A percentile compares a stretch with the other conserved stretches of the same genome.
Conservation (phyloP, 2,888 invertebrate species). For the Eupelmus urozonus region DNA sequence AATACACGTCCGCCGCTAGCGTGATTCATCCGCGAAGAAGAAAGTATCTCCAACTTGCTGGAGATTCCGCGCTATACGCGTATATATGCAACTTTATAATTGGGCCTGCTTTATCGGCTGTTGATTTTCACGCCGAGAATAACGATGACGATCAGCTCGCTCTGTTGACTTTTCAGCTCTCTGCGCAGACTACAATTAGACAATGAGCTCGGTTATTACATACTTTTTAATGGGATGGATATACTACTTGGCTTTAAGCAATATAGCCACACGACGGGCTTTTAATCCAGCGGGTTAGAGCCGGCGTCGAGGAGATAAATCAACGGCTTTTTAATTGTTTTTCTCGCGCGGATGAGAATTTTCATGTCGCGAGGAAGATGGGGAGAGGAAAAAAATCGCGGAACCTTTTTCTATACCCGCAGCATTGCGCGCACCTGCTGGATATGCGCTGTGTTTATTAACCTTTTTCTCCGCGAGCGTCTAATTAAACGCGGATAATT, state of each 20-base stretch:
- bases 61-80: background rate
- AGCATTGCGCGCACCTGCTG: background rate
- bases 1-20: too few species aligned
- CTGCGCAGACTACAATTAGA: too few species aligned
- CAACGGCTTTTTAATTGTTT: constrained; percentile 44
- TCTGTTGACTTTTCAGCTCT: too few species aligned
- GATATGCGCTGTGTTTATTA: constrained; percentile 17
- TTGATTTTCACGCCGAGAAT: background rate
- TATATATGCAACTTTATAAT: too few species aligned
- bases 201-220: too few species aligned
- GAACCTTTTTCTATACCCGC: background rate
- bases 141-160: background rate
- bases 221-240: too few species aligned
- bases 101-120: too few species aligned
- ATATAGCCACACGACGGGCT: background rate
- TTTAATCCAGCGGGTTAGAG: constrained; percentile 10
- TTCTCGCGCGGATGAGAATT: background rate
- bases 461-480: constrained; percentile 21
- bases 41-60: background rate
- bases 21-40: background rate
- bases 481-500: constrained; percentile 42
- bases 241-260: too few species aligned
- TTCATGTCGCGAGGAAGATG: background rate
- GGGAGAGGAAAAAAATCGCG: constrained; percentile 6
- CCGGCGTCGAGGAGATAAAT: constrained; percentile 24